A percentile compares a stretch with the other conserved stretches of the same genome.
These are phyloP conservation scores for Lottia scabra DNA, from an alignment of 2,888 invertebrate genomes.

Conservation along the genomic window DNA sequence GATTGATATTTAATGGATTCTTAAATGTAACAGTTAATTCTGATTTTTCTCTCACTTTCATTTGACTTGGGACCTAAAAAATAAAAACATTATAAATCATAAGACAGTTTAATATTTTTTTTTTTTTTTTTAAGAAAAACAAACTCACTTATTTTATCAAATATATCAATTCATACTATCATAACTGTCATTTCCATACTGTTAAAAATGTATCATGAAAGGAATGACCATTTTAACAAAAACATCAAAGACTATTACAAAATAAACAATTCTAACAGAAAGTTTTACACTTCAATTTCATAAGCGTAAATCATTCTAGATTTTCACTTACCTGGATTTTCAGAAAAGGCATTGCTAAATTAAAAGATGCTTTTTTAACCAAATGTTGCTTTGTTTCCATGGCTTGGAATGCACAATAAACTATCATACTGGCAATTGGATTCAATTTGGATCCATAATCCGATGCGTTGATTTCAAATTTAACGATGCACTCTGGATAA, in stretches of 20 bases:
- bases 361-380: conserved; percentile 37
- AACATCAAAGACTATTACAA: too few species aligned
- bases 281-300: too few species aligned
- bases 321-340: conserved; percentile 39
- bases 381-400: conserved; percentile 41
- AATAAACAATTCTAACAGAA: too few species aligned
- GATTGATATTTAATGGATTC: conserved; percentile 76
- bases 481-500: conserved; percentile 35
- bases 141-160: too few species aligned
- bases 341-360: conserved; percentile 44
- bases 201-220: background rate
- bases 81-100: background rate
- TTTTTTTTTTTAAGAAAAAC: too few species aligned
- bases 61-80: conserved; percentile 45
- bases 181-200: too few species aligned
- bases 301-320: too few species aligned
- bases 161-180: too few species aligned
- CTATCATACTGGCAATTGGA: conserved; percentile 45
- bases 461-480: conserved; percentile 31
- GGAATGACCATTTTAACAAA: too few species aligned
- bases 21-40: conserved; percentile 61
- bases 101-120: too few species aligned
- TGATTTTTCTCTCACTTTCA: conserved; percentile 36
- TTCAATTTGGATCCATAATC: conserved; percentile 47
- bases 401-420: conserved; percentile 44